Evolutionary conservation across 2,888 invertebrate genomes (phyloP).

Genomic region (Idaea dimidiata): DNA sequence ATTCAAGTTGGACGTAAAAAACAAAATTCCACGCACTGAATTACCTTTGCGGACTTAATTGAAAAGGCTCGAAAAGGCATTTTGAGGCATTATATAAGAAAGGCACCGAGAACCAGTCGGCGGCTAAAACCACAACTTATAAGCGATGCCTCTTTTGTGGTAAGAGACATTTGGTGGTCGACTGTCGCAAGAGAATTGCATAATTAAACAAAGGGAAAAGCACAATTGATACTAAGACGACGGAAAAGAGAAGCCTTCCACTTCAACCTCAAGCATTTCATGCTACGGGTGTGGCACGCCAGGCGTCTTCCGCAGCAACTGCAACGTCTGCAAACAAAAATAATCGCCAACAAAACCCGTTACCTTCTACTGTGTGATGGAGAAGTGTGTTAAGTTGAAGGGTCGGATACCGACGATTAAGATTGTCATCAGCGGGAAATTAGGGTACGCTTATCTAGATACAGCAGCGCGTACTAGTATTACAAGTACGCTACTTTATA

Average conservation of each 20-base stretch:
- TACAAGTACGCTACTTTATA: neutral
- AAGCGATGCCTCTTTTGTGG: constrained; percentile 1
- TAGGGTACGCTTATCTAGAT: neutral
- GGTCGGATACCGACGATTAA: neutral
- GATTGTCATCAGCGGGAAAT: neutral
- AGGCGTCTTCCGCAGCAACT: neutral
- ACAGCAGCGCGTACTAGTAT: neutral
- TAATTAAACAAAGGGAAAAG: neutral
- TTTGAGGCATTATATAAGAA: constrained; percentile 2
- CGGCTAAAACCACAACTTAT: neutral
- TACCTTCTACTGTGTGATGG: neutral
- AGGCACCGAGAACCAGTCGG: neutral
- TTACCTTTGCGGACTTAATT: constrained; percentile 8
- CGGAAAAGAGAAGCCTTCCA: neutral
- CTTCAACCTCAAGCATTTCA: neutral
- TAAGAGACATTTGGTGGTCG: neutral
- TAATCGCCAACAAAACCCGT: neutral
- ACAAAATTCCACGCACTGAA: constrained; percentile 6
- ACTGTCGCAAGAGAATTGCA: neutral
- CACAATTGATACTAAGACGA: neutral
- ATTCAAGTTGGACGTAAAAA: constrained; percentile 4
- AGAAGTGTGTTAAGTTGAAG: neutral
- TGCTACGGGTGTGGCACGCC: neutral
- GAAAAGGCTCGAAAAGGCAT: constrained; percentile 5
- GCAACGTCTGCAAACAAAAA: neutral